Base-by-base conservation (phyloP, 2,113 vertebrate species). In the Oxyura jamaicensis region DNA sequence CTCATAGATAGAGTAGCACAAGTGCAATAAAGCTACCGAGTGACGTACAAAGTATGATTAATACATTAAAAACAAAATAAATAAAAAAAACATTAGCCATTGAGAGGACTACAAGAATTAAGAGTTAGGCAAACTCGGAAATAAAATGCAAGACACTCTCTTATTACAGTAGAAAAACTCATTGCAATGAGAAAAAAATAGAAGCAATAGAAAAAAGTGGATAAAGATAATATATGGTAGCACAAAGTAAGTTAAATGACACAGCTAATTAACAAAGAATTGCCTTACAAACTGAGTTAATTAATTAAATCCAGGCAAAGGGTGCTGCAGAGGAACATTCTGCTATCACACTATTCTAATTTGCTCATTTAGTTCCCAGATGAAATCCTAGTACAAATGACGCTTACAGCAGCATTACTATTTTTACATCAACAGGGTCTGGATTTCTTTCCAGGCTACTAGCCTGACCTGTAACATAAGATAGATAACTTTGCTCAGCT, bases 261-360 rank as follows among this genome's bases (percentile, higher is more conserved):
- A 12, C 8, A 31, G 36, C 15, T 74, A 50, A 93, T 86, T 55
- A 68, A 56, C 19, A 83, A 80, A 79, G 36, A 75, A 77, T n/a
- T 42, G 42, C 46, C 72, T 66, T 46, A 26, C 10, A 66, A 74
- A 68, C 31, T 46, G 35, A 46, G 19, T 82, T 31, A 96, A 96
- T 93, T 92, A 44, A 96, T 93, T 65, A 91, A 88, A 31, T n/a
- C 20, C 78, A 71, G 56, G 6, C 72, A 20, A 67, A 88, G 78
- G 83, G 71, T 44, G 50, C 84, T 69, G 18, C 50, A 33, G 95
- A 86, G 63, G 48, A 85, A 50, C 31, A 6, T 36, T 29, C 18
- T 71, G 81, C 52, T 82, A 79, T 6, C 36, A 13, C 69, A 63
- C 13, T 8, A 58, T 66, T 92, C 76, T 23, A 52, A 42, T 11